phyloP scores from a whole-genome alignment of 2,888 invertebrate genomes.

The Protonemura montana region DNA sequence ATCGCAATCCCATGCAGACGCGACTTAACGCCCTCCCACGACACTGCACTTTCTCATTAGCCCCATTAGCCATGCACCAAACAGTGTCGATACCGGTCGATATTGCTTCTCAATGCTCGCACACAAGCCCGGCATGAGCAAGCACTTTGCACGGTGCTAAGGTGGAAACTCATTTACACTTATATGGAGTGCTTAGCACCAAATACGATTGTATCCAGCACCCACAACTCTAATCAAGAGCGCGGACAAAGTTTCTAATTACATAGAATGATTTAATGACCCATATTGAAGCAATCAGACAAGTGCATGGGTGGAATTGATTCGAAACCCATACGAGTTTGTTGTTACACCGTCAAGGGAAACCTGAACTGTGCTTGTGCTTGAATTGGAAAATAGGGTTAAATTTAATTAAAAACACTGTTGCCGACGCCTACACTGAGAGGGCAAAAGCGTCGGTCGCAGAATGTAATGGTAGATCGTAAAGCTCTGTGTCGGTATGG shows the following conservation, averaged over 20 bases:
- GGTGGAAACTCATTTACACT: neutral
- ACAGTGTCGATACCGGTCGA: neutral
- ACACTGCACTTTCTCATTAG: neutral
- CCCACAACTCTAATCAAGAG: neutral
- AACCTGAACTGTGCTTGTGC: neutral
- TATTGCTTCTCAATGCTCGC: neutral
- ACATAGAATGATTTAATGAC: neutral
- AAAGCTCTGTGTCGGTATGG: neutral
- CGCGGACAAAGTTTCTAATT: neutral
- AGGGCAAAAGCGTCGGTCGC: too few relatives aligned
- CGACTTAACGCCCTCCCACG: neutral
- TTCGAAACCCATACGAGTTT: neutral
- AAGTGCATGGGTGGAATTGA: conserved; percentile 1
- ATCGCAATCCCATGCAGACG: too few relatives aligned
- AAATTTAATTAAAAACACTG: neutral
- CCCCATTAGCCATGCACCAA: neutral
- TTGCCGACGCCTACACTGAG: neutral
- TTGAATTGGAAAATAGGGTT: neutral
- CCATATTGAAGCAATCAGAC: neutral
- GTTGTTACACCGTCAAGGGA: neutral
- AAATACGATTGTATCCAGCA: neutral
- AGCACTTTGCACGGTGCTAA: neutral
- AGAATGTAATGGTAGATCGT: neutral
- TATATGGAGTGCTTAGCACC: neutral
- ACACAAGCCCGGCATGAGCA: neutral